Percentiles rank a stretch among this genome's conserved stretches.
These are phyloP conservation scores for Leptonema lineaticorne DNA, from an alignment of 1,140 invertebrate species.

Conservation along the genomic window DNA sequence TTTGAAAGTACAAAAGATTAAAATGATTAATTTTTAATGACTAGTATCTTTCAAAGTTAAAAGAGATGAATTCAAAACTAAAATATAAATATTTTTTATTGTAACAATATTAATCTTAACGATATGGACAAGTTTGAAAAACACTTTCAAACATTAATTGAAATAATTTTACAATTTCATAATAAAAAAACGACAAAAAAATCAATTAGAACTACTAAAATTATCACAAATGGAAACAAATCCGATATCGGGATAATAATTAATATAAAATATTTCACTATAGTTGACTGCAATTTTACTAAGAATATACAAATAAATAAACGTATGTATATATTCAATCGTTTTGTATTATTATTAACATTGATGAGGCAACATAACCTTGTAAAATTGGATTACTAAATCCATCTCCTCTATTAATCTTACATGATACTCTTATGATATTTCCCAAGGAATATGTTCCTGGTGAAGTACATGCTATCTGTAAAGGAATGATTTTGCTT, in stretches of 20 bases:
- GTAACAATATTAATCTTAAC: neutral
- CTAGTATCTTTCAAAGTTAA: too few species aligned
- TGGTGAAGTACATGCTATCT: constrained; percentile 49
- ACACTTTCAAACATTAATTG: too few species aligned
- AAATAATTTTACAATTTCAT: neutral
- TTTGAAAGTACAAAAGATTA: too few species aligned
- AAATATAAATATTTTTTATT: neutral
- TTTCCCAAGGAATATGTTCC: constrained; percentile 51
- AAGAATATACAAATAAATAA: neutral
- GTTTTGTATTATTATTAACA: constrained; percentile 48
- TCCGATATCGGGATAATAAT: neutral
- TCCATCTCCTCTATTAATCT: neutral
- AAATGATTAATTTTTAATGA: too few species aligned
- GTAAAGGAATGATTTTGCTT: constrained; percentile 46
- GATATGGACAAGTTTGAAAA: too few species aligned
- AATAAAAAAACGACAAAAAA: neutral
- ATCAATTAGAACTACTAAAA: neutral
- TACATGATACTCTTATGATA: constrained; percentile 38
- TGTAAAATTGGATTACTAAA: constrained; percentile 42
- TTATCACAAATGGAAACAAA: neutral
- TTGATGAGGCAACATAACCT: constrained; percentile 47
- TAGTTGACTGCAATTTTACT: neutral
- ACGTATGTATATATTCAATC: constrained; percentile 10
- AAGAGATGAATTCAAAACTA: too few species aligned
- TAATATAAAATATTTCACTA: neutral